Percentiles rank a stretch among this genome's conserved stretches.
Evolutionary conservation across 1,140 invertebrate genomes (phyloP).

Genomic region (Trichoplusia ni): DNA sequence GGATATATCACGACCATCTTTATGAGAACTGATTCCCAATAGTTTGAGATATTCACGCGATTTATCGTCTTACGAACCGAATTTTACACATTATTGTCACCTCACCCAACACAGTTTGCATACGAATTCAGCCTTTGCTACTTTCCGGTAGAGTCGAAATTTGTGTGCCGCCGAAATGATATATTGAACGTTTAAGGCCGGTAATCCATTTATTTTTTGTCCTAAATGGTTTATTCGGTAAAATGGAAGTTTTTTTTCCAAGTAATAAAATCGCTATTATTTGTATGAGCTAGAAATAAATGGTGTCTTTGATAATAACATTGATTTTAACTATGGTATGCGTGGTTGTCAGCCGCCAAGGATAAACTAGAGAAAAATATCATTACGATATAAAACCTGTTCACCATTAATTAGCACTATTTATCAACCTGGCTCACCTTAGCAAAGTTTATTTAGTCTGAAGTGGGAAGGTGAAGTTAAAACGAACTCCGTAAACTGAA

Average conservation of each 20-base stretch:
- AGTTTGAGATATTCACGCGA: constrained; percentile 47
- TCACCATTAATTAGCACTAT: no score
- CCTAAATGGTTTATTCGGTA: constrained; percentile 9
- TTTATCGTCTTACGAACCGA: constrained; percentile 39
- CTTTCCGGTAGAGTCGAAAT: neutral
- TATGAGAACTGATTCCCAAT: constrained; percentile 58
- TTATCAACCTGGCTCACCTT: no score
- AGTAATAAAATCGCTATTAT: no score
- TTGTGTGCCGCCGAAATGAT: neutral
- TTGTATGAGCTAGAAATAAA: no score
- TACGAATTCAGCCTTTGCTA: neutral
- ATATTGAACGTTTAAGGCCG: neutral
- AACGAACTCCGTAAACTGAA: neutral
- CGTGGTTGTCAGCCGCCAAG: no score
- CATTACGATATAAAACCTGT: no score
- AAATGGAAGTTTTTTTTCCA: neutral
- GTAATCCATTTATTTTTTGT: constrained; percentile 22
- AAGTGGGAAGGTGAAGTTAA: neutral
- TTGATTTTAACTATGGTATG: no score
- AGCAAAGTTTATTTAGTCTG: neutral
- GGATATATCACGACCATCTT: constrained; percentile 51
- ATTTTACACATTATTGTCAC: constrained; percentile 30
- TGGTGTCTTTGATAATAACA: no score
- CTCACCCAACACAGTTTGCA: neutral
- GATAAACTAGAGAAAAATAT: no score